Evolutionary conservation across 2,113 vertebrate genomes (phyloP).

Genomic region (Corvus moneduloides): DNA sequence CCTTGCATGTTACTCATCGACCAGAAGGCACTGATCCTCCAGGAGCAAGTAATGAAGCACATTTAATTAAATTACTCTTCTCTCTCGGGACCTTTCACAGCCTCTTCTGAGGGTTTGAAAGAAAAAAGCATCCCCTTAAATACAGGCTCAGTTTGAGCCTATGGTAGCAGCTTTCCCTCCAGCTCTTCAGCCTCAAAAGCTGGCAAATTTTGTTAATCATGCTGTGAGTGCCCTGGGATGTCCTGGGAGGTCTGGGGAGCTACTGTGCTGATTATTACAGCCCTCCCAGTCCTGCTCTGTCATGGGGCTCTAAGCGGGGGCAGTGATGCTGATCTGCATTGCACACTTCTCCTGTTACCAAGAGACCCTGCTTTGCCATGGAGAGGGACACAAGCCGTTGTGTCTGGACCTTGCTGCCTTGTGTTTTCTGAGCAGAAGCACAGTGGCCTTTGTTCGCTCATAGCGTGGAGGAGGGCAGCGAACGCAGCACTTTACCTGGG

Average conservation of each 20-base stretch:
- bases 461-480: neutral
- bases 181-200: neutral
- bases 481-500: neutral
- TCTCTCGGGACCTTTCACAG: neutral
- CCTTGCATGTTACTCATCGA: neutral
- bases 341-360: neutral
- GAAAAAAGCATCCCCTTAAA: neutral
- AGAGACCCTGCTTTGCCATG: neutral
- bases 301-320: neutral
- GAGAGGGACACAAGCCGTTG: neutral
- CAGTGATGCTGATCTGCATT: neutral
- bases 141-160: neutral
- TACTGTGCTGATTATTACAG: neutral
- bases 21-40: conserved; percentile 6
- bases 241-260: neutral
- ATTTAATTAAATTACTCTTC: conserved; percentile 42
- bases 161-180: neutral
- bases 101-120: neutral
- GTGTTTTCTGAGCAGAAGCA: neutral
- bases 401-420: neutral
- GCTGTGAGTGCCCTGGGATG: neutral
- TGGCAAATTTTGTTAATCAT: neutral
- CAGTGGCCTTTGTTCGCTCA: neutral
- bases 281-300: neutral
- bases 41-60: conserved; percentile 51